These are phyloP conservation scores for Stichopus chloronotus DNA, from an alignment of 35 echinoderm and acorn worm species.

Conservation along the genomic window DNA sequence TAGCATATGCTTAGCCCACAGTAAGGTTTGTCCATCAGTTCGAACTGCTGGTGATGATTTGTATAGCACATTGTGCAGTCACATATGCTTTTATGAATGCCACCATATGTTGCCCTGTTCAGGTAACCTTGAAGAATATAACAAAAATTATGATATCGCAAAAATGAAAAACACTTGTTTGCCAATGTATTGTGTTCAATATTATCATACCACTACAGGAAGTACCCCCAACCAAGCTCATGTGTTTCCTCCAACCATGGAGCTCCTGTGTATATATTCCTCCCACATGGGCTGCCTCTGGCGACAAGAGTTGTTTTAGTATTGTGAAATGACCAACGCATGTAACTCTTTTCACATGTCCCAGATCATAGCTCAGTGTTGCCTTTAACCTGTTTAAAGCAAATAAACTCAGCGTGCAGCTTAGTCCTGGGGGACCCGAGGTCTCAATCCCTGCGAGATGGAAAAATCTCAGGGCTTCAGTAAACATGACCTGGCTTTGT, in stretches of 20 bases:
- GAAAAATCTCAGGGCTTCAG: neutral
- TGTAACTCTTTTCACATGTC: slow-evolving; percentile 44
- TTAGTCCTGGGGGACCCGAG: slow-evolving; percentile 18
- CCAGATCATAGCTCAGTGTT: neutral
- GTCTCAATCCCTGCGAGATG: neutral
- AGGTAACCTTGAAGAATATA: neutral
- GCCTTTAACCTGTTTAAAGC: slow-evolving; percentile 40
- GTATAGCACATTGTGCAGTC: neutral
- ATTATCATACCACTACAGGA: slow-evolving; percentile 2
- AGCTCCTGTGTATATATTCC: slow-evolving; percentile 7
- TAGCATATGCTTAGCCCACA: neutral
- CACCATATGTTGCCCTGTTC: neutral
- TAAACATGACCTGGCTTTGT: slow-evolving; percentile 25
- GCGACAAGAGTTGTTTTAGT: slow-evolving; percentile 24
- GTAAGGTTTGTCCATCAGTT: neutral
- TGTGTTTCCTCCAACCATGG: slow-evolving; percentile 33
- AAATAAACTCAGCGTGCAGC: slow-evolving; percentile 38
- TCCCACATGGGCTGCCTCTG: slow-evolving; percentile 41
- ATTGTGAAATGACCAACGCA: slow-evolving; percentile 11
- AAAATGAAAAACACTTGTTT: slow-evolving; percentile 50
- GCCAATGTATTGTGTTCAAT: too few relatives aligned
- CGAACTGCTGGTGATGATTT: too few relatives aligned
- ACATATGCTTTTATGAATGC: neutral
- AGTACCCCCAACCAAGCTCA: slow-evolving; percentile 11
- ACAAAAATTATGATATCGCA: neutral